Evolutionary conservation across 1,140 invertebrate species (phyloP), one percentile per base, ranked within the genome.

Genomic region (Cydia splendana): DNA sequence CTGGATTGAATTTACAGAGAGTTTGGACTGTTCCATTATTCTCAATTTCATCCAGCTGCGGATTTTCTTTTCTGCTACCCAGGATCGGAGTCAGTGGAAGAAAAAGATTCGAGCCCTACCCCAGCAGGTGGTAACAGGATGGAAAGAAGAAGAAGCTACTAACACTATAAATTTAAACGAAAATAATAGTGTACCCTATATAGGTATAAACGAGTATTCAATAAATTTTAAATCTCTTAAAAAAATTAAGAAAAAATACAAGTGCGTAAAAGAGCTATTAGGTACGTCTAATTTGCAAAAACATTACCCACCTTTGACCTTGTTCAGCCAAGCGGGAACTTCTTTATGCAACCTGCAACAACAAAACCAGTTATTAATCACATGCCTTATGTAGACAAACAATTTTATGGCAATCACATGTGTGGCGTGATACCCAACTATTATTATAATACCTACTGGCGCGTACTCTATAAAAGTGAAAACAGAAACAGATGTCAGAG

Each of bases 251-350:
- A n/a, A n/a, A n/a, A 24, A 24, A 30, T 30, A 30, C 3, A 30
- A 30, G 30, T 30, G 30, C 30, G 30, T 30, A 30, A 4, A 4
- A 30, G 30, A 30, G 30, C 30, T 30, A 30, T 30, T 30, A 30
- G 2, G 30, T n/a, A n/a, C 2, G 79, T 80, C 79, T 81, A 80
- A 77, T 75, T 30, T 38, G 76, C 73, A 34, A 57, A 78, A 80
- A 74, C 30, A 53, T 78, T 78, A 82, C 82, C 74, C 79, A 91
- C 89, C 87, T 87, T 84, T 88, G 84, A 86, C 87, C 85, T 88
- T 79, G 89, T 91, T 89, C 89, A 90, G 87, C 88, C 83, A 80
- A 82, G 79, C 86, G 82, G 83, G 79, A 57, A 86, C 83, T 82
- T 78, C 78, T 88, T 79, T 76, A 79, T 82, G 80, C 81, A 84